phyloP scores from a whole-genome alignment of 2,888 invertebrate genomes.

The Phortica magna region DNA sequence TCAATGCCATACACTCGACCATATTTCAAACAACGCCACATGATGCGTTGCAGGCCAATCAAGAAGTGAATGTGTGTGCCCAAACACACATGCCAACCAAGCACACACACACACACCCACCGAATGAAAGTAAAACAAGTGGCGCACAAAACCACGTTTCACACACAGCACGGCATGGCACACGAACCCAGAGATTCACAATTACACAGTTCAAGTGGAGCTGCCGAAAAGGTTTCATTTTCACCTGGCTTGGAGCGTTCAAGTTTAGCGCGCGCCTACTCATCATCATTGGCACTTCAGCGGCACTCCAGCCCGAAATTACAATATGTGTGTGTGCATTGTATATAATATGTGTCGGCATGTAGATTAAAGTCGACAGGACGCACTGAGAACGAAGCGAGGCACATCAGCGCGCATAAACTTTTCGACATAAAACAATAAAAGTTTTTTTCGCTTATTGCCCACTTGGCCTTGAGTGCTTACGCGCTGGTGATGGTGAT shows the following conservation, averaged over 20 bases:
- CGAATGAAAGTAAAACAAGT: conserved; percentile 1
- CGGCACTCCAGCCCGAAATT: conserved; percentile 30
- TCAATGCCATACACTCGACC: conserved; percentile 11
- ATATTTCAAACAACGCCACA: neutral
- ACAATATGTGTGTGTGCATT: conserved; percentile 25
- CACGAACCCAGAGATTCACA: too few relatives aligned
- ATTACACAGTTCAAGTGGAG: neutral
- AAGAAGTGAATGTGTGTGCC: neutral
- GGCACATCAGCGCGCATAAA: conserved; percentile 46
- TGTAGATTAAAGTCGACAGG: conserved; percentile 22
- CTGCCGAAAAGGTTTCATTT: conserved; percentile 20
- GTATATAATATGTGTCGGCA: conserved; percentile 26
- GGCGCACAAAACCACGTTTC: neutral
- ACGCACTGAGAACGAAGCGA: neutral
- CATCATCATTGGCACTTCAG: conserved; percentile 32
- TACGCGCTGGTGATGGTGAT: conserved; percentile 56
- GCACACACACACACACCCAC: neutral
- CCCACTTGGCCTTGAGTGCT: conserved; percentile 72
- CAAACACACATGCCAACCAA: neutral
- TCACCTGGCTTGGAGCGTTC: neutral
- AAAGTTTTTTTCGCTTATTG: conserved; percentile 71
- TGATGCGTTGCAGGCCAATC: neutral
- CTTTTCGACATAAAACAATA: conserved; percentile 67
- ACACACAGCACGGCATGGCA: neutral
- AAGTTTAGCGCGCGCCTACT: neutral